Conservation (phyloP, 2,888 invertebrate species). For the Drosophila anomalata region DNA sequence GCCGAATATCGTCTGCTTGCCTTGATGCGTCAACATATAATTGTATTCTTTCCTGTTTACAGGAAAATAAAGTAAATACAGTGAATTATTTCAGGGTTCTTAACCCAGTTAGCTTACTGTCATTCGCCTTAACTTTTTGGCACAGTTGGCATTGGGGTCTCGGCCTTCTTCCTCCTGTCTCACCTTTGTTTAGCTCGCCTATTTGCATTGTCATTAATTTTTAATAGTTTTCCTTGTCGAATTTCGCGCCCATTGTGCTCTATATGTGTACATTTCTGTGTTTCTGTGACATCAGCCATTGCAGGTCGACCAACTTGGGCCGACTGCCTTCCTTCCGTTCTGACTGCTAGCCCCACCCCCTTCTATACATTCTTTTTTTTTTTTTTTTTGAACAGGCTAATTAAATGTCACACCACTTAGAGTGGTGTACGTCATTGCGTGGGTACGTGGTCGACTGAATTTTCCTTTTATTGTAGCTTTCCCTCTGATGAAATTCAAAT, state of each 20-base stretch:
- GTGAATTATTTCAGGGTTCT: conserved; percentile 22
- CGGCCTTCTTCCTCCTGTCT: conserved; percentile 34
- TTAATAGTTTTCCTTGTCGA: conserved; percentile 59
- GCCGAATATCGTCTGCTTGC: conserved; percentile 50
- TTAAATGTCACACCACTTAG: conserved; percentile 59
- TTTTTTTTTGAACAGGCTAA: conserved; percentile 42
- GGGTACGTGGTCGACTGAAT: conserved; percentile 23
- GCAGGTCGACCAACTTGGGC: conserved; percentile 11
- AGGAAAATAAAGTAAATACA: conserved; percentile 5
- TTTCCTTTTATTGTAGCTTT: conserved; percentile 30
- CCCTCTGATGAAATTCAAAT: conserved; percentile 42
- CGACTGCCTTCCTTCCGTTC: conserved; percentile 1
- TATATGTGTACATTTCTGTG: conserved; percentile 1
- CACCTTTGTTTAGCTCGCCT: conserved; percentile 68
- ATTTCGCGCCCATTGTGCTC: conserved; percentile 34
- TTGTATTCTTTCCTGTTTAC: conserved; percentile 43
- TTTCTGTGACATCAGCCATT: conserved; percentile 59
- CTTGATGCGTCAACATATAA: conserved; percentile 49
- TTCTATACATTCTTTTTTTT: not conserved
- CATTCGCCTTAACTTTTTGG: conserved; percentile 37
- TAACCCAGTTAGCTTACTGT: conserved; percentile 62
- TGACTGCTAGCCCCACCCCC: not conserved
- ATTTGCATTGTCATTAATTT: conserved; percentile 71
- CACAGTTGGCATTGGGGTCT: conserved; percentile 67
- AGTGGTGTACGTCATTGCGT: conserved; percentile 36